Evolutionary conservation across 2,797 vertebrate species (phyloP), one percentile per base, ranked within the genome.

Genomic region (Gymnopithys bicolor): DNA sequence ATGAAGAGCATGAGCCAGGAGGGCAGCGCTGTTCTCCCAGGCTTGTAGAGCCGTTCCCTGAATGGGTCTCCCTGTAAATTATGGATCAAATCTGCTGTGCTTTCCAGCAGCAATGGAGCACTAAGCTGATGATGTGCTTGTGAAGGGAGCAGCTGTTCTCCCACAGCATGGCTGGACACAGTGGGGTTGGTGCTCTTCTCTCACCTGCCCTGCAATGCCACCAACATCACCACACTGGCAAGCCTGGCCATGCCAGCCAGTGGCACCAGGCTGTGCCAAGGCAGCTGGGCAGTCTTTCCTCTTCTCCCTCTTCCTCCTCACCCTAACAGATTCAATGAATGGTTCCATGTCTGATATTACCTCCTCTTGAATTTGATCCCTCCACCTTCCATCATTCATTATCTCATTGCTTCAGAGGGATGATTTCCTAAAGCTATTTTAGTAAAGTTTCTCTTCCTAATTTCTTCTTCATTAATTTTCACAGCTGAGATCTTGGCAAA

Each of bases 31-130:
- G 23, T 48, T 95, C 78, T 81, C 85, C 81, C 76, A 73, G 68
- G 66, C 80, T 89, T 22, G 5, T 60, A 3, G 3, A 80, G 90
- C 70, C 0, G 4, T 46, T 94, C 79, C 87, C 90, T 58, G 87
- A 92, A 49, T 3, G 19, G 80, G 74, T 83, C 35, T 66, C 32
- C 71, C 85, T 87, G 69, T 96, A 87, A 97, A 95, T 96, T 93
- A 97, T 87, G 87, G 80, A 95, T 96, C 30, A 48, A 55, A 77
- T 81, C 85, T 27, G 1, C 80, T 10, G 24, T 2, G 13, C 80
- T 92, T 90, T 73, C 80, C 87, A 62, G 89, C 91, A 87, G 83
- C 71, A 13, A 60, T 2, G 5, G 62, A 95, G 89, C 95, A 69
- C 8, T 0, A 13, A 89, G 77, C 83, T 73, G 51, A 9, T 70